Percentiles rank a stretch among this genome's conserved stretches.
Conservation (phyloP, 2,888 invertebrate genomes). For the Heliconius erato region DNA sequence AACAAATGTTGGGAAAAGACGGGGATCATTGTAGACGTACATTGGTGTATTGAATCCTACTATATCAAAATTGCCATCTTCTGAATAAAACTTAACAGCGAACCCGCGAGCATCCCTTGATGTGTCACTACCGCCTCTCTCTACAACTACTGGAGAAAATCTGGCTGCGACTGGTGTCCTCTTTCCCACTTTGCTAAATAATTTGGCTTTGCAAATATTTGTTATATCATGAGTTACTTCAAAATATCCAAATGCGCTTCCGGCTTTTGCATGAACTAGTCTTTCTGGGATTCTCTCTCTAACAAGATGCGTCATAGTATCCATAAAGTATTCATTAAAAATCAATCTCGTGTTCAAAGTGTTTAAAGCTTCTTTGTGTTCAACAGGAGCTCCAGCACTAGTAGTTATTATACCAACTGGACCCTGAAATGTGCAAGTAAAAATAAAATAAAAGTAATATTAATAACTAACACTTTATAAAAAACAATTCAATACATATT, state of each 20-base stretch:
- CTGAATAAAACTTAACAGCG: conserved; percentile 95
- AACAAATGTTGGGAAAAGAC: conserved; percentile 95
- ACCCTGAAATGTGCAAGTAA: conserved; percentile 67
- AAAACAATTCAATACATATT: background rate
- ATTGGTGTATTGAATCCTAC: conserved; percentile 96
- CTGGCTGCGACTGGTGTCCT: conserved; percentile 90
- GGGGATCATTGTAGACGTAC: conserved; percentile 94
- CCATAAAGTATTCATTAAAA: conserved; percentile 91
- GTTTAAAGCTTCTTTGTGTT: conserved; percentile 88
- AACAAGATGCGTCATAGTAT: conserved; percentile 91
- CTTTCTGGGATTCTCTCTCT: conserved; percentile 96
- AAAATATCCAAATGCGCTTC: conserved; percentile 93
- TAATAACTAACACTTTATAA: background rate
- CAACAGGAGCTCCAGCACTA: conserved; percentile 92
- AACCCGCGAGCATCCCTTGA: conserved; percentile 95
- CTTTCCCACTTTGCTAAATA: conserved; percentile 91
- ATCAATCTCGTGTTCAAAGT: conserved; percentile 92
- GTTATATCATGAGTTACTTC: conserved; percentile 93
- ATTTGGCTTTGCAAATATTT: conserved; percentile 90
- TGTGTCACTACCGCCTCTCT: conserved; percentile 94
- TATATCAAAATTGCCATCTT: conserved; percentile 95
- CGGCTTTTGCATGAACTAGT: conserved; percentile 97
- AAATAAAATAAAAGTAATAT: background rate
- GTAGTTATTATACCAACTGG: conserved; percentile 88
- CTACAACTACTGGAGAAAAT: conserved; percentile 93